Evolutionary conservation across 2,797 vertebrate genomes (phyloP).

Genomic region (Enteromius thamalakanensis): DNA sequence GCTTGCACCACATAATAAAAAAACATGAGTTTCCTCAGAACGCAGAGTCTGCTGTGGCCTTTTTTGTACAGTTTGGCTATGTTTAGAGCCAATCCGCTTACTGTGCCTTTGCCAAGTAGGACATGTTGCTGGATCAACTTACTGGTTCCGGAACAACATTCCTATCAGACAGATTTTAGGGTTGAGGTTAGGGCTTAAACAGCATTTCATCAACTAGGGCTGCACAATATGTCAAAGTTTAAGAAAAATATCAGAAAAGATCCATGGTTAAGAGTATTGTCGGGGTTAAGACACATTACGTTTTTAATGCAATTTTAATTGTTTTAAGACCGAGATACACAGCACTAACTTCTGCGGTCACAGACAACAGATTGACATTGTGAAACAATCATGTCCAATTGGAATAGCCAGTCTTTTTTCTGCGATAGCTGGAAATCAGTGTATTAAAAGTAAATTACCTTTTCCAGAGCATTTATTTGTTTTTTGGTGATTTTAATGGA

Average conservation of each 20-base stretch:
- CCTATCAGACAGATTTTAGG: not conserved
- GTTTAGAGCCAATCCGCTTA: constrained; percentile 4
- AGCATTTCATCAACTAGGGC: not conserved
- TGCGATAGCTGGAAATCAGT: no score
- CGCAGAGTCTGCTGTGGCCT: not conserved
- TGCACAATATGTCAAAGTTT: not conserved
- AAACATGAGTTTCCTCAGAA: not conserved
- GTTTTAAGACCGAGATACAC: no score
- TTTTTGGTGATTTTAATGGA: not conserved
- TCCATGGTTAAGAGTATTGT: not conserved
- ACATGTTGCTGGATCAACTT: constrained; percentile 1
- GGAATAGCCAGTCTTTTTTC: no score
- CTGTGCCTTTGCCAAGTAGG: not conserved
- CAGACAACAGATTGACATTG: no score
- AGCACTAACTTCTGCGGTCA: no score
- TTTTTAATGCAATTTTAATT: not conserved
- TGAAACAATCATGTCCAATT: no score
- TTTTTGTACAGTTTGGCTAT: constrained; percentile 2
- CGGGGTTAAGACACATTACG: not conserved
- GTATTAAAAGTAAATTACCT: no score
- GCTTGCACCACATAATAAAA: not conserved
- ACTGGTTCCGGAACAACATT: not conserved
- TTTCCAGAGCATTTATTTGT: not conserved
- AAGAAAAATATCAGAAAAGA: not conserved
- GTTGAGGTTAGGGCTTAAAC: not conserved